Evolutionary conservation across 2,888 invertebrate species (phyloP).

Genomic region (Alloscopus bannaensis): DNA sequence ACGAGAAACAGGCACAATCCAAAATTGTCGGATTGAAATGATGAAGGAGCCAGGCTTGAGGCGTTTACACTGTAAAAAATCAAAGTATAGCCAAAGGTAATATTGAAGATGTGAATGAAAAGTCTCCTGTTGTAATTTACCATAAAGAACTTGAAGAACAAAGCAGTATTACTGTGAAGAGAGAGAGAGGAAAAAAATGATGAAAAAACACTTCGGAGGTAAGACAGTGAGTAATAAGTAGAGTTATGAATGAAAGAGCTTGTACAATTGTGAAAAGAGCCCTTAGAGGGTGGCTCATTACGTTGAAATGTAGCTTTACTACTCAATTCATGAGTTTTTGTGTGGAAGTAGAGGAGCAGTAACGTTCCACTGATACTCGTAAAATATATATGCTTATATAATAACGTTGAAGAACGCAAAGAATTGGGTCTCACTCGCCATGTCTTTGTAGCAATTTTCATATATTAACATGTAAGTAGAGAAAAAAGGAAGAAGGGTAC

Average conservation of each 20-base stretch:
- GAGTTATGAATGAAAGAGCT: conserved; percentile 45
- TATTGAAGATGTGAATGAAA: conserved; percentile 45
- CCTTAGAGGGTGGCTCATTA: conserved; percentile 26
- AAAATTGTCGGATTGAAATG: too few species aligned
- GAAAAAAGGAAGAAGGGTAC: conserved; percentile 8
- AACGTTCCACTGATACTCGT: too few species aligned
- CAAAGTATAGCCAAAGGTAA: not conserved
- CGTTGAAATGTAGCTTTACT: conserved; percentile 14
- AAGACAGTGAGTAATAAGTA: conserved; percentile 29
- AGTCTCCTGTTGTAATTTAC: conserved; percentile 28
- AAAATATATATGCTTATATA: not conserved
- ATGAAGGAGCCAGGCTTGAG: too few species aligned
- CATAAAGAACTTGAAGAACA: too few species aligned
- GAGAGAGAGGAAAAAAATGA: not conserved
- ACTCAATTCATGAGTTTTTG: conserved; percentile 27
- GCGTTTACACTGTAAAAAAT: not conserved
- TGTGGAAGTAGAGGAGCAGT: not conserved
- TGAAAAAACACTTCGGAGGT: conserved; percentile 7
- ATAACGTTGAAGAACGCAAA: not conserved
- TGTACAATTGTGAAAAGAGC: conserved; percentile 18
- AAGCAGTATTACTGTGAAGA: too few species aligned
- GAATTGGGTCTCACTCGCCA: conserved; percentile 2
- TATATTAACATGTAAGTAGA: too few species aligned
- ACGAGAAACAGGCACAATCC: too few species aligned
- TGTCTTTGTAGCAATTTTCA: too few species aligned